Evolutionary conservation across 2,888 invertebrate species (phyloP), one percentile per base, ranked within the genome.

Genomic region (Ennomos erosarius): DNA sequence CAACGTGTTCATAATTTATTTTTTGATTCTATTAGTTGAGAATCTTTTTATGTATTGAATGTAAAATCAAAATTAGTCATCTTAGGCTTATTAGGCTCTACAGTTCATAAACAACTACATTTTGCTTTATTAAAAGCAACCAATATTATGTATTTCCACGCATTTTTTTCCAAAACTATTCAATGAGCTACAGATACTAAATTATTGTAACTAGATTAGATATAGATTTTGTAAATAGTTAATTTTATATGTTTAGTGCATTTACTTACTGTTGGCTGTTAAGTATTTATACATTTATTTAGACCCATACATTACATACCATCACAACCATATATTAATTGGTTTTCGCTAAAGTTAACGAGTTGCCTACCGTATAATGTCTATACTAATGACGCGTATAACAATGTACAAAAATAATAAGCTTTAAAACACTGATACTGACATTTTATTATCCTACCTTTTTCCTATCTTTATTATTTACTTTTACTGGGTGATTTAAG

Each of bases 341-440:
- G 62, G 69, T 79, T 77, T 73, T 54, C 10, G 76, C 71, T 69
- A 84, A 79, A 79, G 43, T 74, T 76, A 64, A 78, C 76, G 69
- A 76, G 75, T 76, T 74, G 63, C 63, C 70, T 73, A 70, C 72
- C 51, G 55, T 64, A 42, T 59, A 62, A 56, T 55, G 43, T 66
- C 59, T 68, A 63, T 59, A 90, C 88, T 89, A 89, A 88, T 87
- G 73, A 80, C 74, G 86, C 88, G 78, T 87, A 82, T 89, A 91
- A 90, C 81, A 85, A 76, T 86, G 88, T 90, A 89, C 86, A 90
- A 90, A 90, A 89, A 87, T 88, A 87, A 91, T 85, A 90, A 88
- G 91, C 91, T 91, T 90, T 90, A 90, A 90, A 69, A 68, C 65
- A 58, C 64, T 45, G 43, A 87, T 78, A 83, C 79, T 76, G 59